Percentiles rank a stretch among this genome's conserved stretches.
Evolutionary conservation across 2,797 vertebrate genomes (phyloP).

Genomic region (Alauda arvensis): DNA sequence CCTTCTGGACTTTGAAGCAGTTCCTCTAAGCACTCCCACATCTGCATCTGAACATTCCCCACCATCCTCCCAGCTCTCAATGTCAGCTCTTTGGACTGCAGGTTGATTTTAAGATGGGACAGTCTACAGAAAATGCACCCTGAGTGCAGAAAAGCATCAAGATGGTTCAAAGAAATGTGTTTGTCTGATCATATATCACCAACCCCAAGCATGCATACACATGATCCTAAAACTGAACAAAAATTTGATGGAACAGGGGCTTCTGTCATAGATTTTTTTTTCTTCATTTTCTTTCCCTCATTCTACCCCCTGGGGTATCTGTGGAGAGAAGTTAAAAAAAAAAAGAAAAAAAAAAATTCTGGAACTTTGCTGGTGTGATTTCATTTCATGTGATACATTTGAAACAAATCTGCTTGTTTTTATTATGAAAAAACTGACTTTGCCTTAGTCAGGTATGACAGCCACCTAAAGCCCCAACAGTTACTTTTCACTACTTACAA

Average conservation of each 20-base stretch:
- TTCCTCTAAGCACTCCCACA: neutral
- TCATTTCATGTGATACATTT: slow-evolving; percentile 2
- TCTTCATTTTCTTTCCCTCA: neutral
- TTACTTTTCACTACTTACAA: slow-evolving; percentile 51
- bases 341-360: neutral
- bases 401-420: slow-evolving; percentile 2
- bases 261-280: neutral
- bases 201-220: neutral
- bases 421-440: slow-evolving; percentile 9
- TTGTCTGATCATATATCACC: neutral
- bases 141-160: neutral
- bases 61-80: neutral
- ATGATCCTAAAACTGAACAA: neutral
- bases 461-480: neutral
- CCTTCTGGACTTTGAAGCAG: fast-evolving
- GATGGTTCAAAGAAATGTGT: neutral
- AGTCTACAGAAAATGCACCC: neutral
- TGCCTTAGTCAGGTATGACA: neutral
- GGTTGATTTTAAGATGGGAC: neutral
- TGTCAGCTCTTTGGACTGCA: neutral
- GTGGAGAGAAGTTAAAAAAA: neutral
- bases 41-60: neutral
- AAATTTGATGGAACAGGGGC: neutral
- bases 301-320: neutral
- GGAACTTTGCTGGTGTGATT: neutral